Percentiles rank a stretch among this genome's conserved stretches.
Evolutionary conservation across 2,797 vertebrate species (phyloP).

Genomic region (Allobates femoralis): DNA sequence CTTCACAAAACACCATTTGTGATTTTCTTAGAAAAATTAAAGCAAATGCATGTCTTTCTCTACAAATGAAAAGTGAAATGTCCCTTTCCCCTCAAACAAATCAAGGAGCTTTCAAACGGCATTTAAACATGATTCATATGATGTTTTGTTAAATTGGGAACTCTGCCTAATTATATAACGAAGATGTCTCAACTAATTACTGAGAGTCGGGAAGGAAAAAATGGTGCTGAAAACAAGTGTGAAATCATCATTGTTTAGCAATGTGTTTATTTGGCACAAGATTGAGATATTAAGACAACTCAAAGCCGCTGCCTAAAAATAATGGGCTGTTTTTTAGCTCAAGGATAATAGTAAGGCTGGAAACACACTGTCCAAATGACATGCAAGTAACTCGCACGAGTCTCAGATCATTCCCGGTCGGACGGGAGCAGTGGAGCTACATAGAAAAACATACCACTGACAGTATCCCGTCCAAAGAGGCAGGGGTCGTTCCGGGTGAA

Average conservation of each 20-base stretch:
- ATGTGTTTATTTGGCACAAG: slow-evolving; percentile 35
- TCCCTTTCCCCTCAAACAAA: slow-evolving; percentile 39
- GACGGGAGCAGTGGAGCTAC: too few relatives aligned
- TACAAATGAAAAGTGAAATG: slow-evolving; percentile 34
- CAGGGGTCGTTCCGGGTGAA: too few relatives aligned
- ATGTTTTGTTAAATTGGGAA: slow-evolving; percentile 53
- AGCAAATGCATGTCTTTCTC: slow-evolving; percentile 4
- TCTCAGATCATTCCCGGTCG: too few relatives aligned
- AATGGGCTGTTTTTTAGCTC: not conserved
- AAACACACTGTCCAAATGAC: too few relatives aligned
- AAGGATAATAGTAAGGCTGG: not conserved
- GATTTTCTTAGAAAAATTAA: slow-evolving; percentile 5
- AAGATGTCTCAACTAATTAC: slow-evolving; percentile 52
- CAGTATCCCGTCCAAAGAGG: too few relatives aligned
- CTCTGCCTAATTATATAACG: slow-evolving; percentile 56
- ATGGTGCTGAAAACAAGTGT: slow-evolving; percentile 41
- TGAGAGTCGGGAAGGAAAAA: slow-evolving; percentile 46
- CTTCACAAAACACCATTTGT: not conserved
- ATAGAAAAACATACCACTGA: too few relatives aligned
- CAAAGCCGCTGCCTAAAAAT: not conserved
- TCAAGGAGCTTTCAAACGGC: slow-evolving; percentile 51
- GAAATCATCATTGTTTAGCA: slow-evolving; percentile 48
- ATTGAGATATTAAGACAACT: not conserved
- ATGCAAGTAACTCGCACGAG: too few relatives aligned
- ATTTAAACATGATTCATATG: slow-evolving; percentile 46